phyloP scores from a whole-genome alignment of 2,888 invertebrate species.

The Pseudeuparius sepicola region DNA sequence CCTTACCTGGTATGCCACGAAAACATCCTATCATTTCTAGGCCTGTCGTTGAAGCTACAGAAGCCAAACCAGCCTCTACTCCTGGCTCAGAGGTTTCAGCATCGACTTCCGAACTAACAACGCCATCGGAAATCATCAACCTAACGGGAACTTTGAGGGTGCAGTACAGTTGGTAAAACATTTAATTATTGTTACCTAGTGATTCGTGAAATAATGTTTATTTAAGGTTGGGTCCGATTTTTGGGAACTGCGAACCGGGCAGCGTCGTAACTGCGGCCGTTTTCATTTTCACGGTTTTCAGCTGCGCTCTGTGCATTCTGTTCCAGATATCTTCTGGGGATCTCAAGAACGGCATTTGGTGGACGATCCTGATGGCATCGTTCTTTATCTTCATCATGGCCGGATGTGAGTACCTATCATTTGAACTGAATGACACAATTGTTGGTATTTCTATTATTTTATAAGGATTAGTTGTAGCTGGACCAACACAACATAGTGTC shows the following conservation, averaged over 20 bases:
- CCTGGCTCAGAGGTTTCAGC: slow-evolving; percentile 36
- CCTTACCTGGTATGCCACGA: too few relatives aligned
- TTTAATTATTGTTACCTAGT: slow-evolving; percentile 1
- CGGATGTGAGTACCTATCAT: slow-evolving; percentile 49
- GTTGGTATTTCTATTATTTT: too few relatives aligned
- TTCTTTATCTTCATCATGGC: slow-evolving; percentile 53
- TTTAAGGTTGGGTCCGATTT: slow-evolving; percentile 56
- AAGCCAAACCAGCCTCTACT: slow-evolving; percentile 28
- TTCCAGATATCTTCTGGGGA: slow-evolving; percentile 48
- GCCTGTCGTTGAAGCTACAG: slow-evolving; percentile 28
- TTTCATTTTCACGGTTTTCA: slow-evolving; percentile 54
- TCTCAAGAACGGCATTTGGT: slow-evolving; percentile 49
- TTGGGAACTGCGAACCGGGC: slow-evolving; percentile 68
- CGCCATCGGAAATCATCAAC: slow-evolving; percentile 37
- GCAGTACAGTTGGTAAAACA: slow-evolving; percentile 50
- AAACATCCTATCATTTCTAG: too few relatives aligned
- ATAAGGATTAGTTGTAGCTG: too few relatives aligned
- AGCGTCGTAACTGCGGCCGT: slow-evolving; percentile 64
- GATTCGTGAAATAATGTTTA: too few relatives aligned
- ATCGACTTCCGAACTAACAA: slow-evolving; percentile 35
- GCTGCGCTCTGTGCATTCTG: slow-evolving; percentile 60
- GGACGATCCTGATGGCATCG: slow-evolving; percentile 55
- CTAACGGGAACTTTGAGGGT: slow-evolving; percentile 68
- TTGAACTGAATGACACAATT: too few relatives aligned
- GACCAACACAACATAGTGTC: too few relatives aligned